phyloP scores from a whole-genome alignment of 2,888 invertebrate genomes.

The Periphyllus acericola region DNA sequence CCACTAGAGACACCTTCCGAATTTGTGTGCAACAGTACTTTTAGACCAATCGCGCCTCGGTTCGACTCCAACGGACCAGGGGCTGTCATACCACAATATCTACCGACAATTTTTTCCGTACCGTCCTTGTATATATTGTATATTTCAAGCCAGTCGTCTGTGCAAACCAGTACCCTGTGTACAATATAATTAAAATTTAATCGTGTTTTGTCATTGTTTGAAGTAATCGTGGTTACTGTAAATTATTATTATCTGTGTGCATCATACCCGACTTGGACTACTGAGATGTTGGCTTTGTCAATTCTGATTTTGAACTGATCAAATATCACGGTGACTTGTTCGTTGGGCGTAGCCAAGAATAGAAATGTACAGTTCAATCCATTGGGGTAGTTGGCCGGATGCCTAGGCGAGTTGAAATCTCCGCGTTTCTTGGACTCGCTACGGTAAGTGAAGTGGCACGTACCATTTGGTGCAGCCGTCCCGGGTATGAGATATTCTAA shows the following conservation, averaged over 20 bases:
- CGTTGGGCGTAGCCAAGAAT: conserved; percentile 85
- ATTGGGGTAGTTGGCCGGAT: conserved; percentile 96
- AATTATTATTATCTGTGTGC: conserved; percentile 63
- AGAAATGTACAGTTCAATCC: conserved; percentile 93
- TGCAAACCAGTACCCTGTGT: conserved; percentile 78
- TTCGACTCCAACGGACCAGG: conserved; percentile 96
- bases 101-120: conserved; percentile 84
- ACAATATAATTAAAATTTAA: not conserved
- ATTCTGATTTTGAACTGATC: conserved; percentile 91
- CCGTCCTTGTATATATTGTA: conserved; percentile 88
- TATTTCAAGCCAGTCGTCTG: conserved; percentile 94
- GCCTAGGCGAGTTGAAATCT: conserved; percentile 94
- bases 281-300: conserved; percentile 81
- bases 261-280: conserved; percentile 78
- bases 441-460: conserved; percentile 90
- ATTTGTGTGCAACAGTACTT: conserved; percentile 89
- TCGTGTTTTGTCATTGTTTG: not conserved
- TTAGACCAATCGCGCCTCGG: conserved; percentile 86
- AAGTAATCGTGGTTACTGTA: too few species aligned
- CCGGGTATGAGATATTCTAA: conserved; percentile 93
- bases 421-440: conserved; percentile 88
- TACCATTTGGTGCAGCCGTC: conserved; percentile 90
- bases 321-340: conserved; percentile 90
- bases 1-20: conserved; percentile 89
- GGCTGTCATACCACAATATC: conserved; percentile 90